A percentile compares a stretch with the other conserved stretches of the same genome.
Evolutionary conservation across 2,888 invertebrate genomes (phyloP).

Genomic region (Cremastinae sp.): DNA sequence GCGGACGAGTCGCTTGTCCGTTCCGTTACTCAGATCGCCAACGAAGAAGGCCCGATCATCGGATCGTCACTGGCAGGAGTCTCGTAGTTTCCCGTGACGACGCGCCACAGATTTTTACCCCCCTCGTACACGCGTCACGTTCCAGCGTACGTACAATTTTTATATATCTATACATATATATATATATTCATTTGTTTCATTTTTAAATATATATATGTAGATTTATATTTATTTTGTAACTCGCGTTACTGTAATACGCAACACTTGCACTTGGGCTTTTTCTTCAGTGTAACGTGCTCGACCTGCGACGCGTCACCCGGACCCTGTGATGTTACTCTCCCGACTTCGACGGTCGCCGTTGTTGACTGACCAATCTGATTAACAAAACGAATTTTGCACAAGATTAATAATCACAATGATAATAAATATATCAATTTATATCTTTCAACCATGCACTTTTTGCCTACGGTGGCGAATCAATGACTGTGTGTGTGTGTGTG

Average conservation of each 20-base stretch:
- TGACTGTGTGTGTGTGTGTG: not conserved
- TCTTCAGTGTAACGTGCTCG: slow-evolving; percentile 95
- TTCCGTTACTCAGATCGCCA: not conserved
- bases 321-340: slow-evolving; percentile 87
- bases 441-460: not conserved
- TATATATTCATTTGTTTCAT: slow-evolving; percentile 59
- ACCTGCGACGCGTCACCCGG: slow-evolving; percentile 88
- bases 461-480: not conserved
- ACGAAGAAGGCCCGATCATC: not conserved
- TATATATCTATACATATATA: slow-evolving; percentile 60
- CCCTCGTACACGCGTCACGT: slow-evolving; percentile 45
- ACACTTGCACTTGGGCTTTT: slow-evolving; percentile 97
- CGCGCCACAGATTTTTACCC: slow-evolving; percentile 36
- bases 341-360: slow-evolving; percentile 85
- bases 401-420: not conserved
- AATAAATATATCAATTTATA: too few relatives aligned
- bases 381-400: slow-evolving; percentile 11
- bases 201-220: slow-evolving; percentile 42
- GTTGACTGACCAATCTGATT: slow-evolving; percentile 73
- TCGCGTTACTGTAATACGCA: slow-evolving; percentile 92
- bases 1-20: not conserved
- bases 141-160: slow-evolving; percentile 40
- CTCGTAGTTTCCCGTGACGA: slow-evolving; percentile 43
- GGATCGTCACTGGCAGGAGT: slow-evolving; percentile 48
- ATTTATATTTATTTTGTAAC: slow-evolving; percentile 42